Evolutionary conservation across 2,113 vertebrate species (phyloP), one percentile per base, ranked within the genome.

Genomic region (Leuciscus idus): DNA sequence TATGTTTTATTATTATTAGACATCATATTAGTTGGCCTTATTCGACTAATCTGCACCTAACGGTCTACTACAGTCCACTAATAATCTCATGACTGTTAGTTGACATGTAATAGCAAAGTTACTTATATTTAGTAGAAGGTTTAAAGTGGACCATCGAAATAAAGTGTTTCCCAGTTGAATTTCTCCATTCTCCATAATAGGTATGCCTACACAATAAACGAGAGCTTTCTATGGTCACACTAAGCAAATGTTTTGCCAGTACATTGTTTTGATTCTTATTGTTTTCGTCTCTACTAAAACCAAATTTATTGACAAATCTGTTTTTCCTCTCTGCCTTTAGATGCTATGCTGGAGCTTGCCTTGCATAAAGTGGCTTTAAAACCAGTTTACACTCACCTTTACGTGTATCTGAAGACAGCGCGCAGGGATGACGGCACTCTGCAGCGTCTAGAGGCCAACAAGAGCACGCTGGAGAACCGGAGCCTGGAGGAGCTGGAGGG

Each of bases 311-410:
- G 19, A 28, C 73, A 75, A 48, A 75, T 48, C 23, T 64, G 11
- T 62, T 23, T 26, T 48, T 10, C 84, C 82, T 83, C 62, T 28
- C 30, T 23, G 1, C 1, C 13, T 33, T 0, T 21, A 97, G 97
- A 96, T 81, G 87, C 89, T 0, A 86, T 96, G 82, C 82, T 98
- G 28, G 97, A 98, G 90, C 84, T 91, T 0, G 93, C 95, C 39
- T 57, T 98, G 50, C 96, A 95, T 91, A 96, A 95, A 87, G 96
- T 96, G 55, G 92, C 97, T 1, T 92, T 98, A 82, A 96, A 95
- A 57, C 96, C 97, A 0, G 82, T 97, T 70, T 91, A 92, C 36
- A 26, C 92, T 0, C 91, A 92, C 79, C 92, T 98, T 66, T 97
- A 96, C 91, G 84, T 89, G 43, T 94, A 91, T 83, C 94, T 98